Evolutionary conservation across 1,140 invertebrate species (phyloP).

Genomic region (Polyergus mexicanus): DNA sequence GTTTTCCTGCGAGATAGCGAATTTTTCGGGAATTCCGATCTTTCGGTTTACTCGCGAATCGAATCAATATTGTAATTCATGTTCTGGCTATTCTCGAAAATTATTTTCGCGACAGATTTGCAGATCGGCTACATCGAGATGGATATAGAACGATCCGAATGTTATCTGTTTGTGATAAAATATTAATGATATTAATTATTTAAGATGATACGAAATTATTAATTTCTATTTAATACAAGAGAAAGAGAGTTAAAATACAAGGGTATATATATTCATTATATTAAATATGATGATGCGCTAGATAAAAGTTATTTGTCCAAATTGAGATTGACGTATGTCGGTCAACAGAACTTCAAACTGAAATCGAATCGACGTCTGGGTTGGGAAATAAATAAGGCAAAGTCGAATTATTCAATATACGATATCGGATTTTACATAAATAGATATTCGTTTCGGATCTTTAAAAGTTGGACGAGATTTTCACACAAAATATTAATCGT

Average conservation of each 20-base stretch:
- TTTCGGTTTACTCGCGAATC: conserved; percentile 12
- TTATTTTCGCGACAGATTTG: background rate
- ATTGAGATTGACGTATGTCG: conserved; percentile 16
- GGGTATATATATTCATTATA: too few species aligned
- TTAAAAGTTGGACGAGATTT: background rate
- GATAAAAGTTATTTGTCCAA: background rate
- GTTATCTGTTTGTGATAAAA: background rate
- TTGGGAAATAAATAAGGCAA: background rate
- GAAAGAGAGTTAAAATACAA: background rate
- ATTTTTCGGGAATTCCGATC: conserved; percentile 32
- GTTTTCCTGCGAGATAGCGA: conserved; percentile 28
- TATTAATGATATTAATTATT: background rate
- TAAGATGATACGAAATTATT: background rate
- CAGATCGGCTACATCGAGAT: background rate
- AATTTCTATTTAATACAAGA: background rate
- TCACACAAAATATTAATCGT: background rate
- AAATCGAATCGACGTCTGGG: background rate
- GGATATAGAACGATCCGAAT: background rate
- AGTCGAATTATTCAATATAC: background rate
- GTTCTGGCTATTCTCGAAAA: conserved; percentile 27
- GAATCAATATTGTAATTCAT: conserved; percentile 42
- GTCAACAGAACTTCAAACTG: background rate
- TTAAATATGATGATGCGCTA: background rate
- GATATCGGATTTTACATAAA: background rate
- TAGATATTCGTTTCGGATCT: background rate